Evolutionary conservation across 2,113 vertebrate genomes (phyloP).

Genomic region (Chloropsis cyanopogon): DNA sequence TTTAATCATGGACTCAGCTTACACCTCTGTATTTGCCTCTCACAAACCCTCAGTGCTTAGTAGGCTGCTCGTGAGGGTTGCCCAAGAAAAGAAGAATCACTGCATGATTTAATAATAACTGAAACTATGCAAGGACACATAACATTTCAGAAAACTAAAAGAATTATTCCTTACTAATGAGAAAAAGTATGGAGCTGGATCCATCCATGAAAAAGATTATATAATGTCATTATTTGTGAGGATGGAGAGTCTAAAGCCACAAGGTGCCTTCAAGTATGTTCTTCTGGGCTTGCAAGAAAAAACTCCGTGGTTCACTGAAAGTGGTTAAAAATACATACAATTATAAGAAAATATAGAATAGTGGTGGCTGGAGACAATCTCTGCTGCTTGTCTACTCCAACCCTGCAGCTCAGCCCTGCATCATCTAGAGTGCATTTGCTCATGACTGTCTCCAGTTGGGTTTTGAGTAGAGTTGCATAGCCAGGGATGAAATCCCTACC

Average conservation of each 20-base stretch:
- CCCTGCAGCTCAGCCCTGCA: neutral
- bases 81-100: neutral
- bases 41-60: neutral
- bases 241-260: neutral
- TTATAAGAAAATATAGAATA: neutral
- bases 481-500: neutral
- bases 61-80: rapidly evolving
- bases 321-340: neutral
- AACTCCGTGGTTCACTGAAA: neutral
- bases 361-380: neutral
- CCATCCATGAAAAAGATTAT: neutral
- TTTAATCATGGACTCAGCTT: neutral
- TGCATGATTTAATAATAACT: neutral
- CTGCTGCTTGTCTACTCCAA: neutral
- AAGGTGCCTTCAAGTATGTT: neutral
- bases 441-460: neutral
- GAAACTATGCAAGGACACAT: neutral
- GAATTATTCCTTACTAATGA: neutral
- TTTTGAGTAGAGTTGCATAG: neutral
- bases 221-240: neutral
- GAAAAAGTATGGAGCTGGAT: neutral
- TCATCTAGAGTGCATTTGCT: neutral
- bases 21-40: neutral
- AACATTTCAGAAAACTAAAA: neutral
- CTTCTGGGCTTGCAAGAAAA: neutral